phyloP scores from a whole-genome alignment of 1,140 invertebrate genomes.

The Bombus waltoni region DNA sequence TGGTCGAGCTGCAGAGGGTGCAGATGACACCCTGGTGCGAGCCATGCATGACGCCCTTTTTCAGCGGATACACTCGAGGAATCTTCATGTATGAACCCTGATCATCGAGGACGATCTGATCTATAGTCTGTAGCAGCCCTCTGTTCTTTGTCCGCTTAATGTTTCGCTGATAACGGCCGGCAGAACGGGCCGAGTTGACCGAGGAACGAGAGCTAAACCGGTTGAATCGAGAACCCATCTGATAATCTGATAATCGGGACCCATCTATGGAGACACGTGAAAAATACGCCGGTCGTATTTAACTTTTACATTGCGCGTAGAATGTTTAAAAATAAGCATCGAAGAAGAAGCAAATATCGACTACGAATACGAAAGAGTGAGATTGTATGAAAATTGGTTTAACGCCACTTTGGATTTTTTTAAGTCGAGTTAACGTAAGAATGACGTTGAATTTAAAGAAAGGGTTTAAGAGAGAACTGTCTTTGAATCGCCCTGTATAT shows the following conservation, averaged over 20 bases:
- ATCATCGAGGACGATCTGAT: slow-evolving; percentile 16
- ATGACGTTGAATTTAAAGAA: background rate
- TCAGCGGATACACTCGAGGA: slow-evolving; percentile 36
- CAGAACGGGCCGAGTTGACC: background rate
- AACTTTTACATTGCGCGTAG: background rate
- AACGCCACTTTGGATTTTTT: too few species aligned
- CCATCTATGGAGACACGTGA: background rate
- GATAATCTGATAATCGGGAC: background rate
- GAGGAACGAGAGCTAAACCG: background rate
- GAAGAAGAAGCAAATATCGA: too few species aligned
- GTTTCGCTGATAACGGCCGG: slow-evolving; percentile 3
- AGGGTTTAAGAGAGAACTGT: background rate
- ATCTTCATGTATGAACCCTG: slow-evolving; percentile 13
- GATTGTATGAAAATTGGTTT: too few species aligned
- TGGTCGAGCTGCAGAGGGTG: slow-evolving; percentile 42
- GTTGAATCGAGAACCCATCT: background rate
- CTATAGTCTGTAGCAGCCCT: background rate
- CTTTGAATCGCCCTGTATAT: background rate
- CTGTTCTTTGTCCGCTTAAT: slow-evolving; percentile 33
- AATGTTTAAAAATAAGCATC: background rate
- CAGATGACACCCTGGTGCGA: slow-evolving; percentile 71
- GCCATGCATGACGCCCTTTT: slow-evolving; percentile 76
- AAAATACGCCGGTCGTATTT: background rate
- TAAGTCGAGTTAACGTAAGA: background rate
- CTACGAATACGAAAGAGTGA: too few species aligned